Evolutionary conservation across 2,888 invertebrate species (phyloP), one percentile per base, ranked within the genome.

Genomic region (Pinctada fucata): DNA sequence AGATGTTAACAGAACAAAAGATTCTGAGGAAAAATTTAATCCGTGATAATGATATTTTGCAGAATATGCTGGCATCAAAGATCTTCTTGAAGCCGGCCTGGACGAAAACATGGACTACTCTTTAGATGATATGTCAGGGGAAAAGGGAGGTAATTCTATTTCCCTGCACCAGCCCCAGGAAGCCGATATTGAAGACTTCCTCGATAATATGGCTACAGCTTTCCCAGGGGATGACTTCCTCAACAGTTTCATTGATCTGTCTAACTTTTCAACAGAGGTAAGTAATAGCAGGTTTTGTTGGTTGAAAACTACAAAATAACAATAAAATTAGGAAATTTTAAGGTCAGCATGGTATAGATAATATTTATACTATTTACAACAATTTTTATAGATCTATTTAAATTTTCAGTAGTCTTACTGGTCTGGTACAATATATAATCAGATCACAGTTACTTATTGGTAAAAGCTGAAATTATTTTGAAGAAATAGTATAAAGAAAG

Each of bases 191-290:
- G 77, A 69, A 16, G 74, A 82, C 47, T 52, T 80, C 49, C 67
- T 78, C 51, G 67, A 75, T 72, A 75, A 75, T 49, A 65, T 72
- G 13, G 76, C 68, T n/a, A 50, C 69, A 31, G 49, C 74, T 65
- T 71, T 74, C 71, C 73, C 70, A n/a, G 76, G 75, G 6, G 78
- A 80, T 49, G 85, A 86, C 76, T 85, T 79, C 69, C 83, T 90
- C 79, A 87, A 88, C 80, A 88, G 87, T 78, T 89, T 88, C 79
- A 83, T 88, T 78, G 88, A 90, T 81, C 85, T 90, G 50, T 85
- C 88, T 63, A 83, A 84, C 71, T 85, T 86, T 79, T 79, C 88
- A 51, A 75, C 77, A 71, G 82, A 78, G 83, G 88, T 89, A 75
- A 74, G 85, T 82, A 31, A 49, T 75, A 6, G 6, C 10, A 8